Base-by-base conservation (phyloP, 2,113 vertebrate genomes). In the Aldabrachelys gigantea region DNA sequence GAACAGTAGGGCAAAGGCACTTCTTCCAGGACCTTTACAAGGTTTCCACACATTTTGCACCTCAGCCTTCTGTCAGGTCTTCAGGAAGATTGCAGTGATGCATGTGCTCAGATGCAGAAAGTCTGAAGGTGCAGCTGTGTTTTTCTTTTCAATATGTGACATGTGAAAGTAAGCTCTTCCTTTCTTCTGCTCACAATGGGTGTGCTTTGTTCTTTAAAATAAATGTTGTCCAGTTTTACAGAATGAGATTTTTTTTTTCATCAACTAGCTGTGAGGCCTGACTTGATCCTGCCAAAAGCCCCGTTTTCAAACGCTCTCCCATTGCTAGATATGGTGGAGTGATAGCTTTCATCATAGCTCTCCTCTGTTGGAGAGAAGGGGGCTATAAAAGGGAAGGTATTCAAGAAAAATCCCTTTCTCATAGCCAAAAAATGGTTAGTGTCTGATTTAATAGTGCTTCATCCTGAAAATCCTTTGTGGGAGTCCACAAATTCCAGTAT, bases 171-270 rank as follows among this genome's bases (percentile, higher is more conserved):
- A 85, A 81, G 50, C 24, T 49, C 24, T 84, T 94, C 78, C 52
- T 93, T 95, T 92, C 82, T 82, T 27, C 29, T 59, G n/a, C 72
- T 95, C 94, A 85, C 90, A 91, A 69, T 72, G 91, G 80, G 69
- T 94, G 80, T 94, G 81, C 92, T 97, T 95, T 95, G 84, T 95
- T 94, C 87, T 93, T 93, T 56, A 87, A 96, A 95, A 96, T 94
- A 96, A 91, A 95, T 80, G 89, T 96, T 97, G 87, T 92, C 91
- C 72, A 83, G 96, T 93, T 93, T 96, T 96, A 93, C 81, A 84
- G 87, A 82, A 84, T 87, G 90, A 90, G 92, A 94, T 85, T 95
- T 22, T 79, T 90, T 90, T 96, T 92, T 88, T 59, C 49, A 85
- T 57, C 72, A 41, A 21, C 84, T 89, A 90, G 92, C 95, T 97